Conservation (phyloP, 2,888 invertebrate genomes). For the Frankliniella intonsa region DNA sequence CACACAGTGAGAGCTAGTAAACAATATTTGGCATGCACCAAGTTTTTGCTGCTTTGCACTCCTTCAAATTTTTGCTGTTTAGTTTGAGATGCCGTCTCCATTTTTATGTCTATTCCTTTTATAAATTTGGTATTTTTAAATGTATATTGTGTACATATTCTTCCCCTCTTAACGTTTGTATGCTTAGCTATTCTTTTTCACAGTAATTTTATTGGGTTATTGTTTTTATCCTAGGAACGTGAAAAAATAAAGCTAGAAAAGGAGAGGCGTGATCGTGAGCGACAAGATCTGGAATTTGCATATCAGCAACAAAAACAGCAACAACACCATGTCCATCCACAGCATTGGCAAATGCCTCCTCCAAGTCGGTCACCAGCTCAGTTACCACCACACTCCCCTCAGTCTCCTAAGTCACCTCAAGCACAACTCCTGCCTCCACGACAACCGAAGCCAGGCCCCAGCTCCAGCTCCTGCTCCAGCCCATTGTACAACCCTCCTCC, state of each 20-base stretch:
- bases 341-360: constrained; percentile 3
- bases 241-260: constrained; percentile 36
- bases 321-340: neutral
- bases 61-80: neutral
- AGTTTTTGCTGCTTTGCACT: neutral
- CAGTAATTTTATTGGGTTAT: neutral
- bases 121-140: neutral
- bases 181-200: neutral
- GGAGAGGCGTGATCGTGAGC: constrained; percentile 36
- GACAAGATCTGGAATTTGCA: constrained; percentile 31
- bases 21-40: too few relatives aligned
- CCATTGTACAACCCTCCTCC: constrained; percentile 33
- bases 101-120: neutral
- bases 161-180: too few relatives aligned
- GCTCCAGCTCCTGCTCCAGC: neutral
- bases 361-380: neutral
- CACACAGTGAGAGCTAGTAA: too few relatives aligned
- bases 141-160: constrained; percentile 5
- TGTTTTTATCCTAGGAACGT: constrained; percentile 35
- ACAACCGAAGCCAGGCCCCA: neutral
- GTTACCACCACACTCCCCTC: neutral
- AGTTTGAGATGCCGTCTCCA: neutral
- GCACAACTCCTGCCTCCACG: neutral
- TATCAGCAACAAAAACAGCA: neutral
- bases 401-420: neutral